Evolutionary conservation across 2,113 vertebrate species (phyloP).

Genomic region (Collichthys lucidus): DNA sequence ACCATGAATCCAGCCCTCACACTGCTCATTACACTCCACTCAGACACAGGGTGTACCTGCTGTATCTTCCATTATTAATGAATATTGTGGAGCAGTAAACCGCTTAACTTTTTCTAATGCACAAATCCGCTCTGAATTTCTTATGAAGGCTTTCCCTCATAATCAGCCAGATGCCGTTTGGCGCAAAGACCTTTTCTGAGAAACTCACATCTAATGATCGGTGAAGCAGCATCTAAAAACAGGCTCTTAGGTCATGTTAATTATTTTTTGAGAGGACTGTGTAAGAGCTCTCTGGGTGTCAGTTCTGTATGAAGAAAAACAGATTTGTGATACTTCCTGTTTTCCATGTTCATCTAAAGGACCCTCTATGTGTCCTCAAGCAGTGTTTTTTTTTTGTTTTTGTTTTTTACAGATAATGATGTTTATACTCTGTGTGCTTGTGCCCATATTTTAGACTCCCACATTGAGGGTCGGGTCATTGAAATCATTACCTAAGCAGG

Average conservation of each 20-base stretch:
- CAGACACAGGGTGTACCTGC: not conserved
- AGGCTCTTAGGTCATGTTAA: not conserved
- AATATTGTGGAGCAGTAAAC: not conserved
- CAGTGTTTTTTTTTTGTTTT: too few species aligned
- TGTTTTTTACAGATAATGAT: not conserved
- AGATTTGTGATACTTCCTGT: not conserved
- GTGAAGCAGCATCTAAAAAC: not conserved
- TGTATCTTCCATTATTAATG: conserved; percentile 11
- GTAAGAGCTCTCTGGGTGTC: not conserved
- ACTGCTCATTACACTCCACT: not conserved
- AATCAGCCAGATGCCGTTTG: conserved; percentile 17
- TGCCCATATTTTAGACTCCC: conserved; percentile 63
- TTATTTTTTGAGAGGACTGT: not conserved
- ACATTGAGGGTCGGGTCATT: conserved; percentile 69
- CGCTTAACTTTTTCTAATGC: not conserved
- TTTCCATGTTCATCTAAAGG: not conserved
- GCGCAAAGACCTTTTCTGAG: not conserved
- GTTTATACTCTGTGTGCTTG: not conserved
- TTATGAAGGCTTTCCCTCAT: conserved; percentile 15
- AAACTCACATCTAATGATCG: not conserved
- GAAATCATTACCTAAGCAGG: conserved; percentile 76
- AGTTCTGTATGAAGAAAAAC: not conserved
- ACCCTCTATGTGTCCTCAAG: not conserved
- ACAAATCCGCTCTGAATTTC: conserved; percentile 4
- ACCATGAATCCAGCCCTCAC: not conserved